Percentiles rank a stretch among this genome's conserved stretches.
Evolutionary conservation across 1,140 invertebrate species (phyloP).

Genomic region (Cryptotermes secundus): DNA sequence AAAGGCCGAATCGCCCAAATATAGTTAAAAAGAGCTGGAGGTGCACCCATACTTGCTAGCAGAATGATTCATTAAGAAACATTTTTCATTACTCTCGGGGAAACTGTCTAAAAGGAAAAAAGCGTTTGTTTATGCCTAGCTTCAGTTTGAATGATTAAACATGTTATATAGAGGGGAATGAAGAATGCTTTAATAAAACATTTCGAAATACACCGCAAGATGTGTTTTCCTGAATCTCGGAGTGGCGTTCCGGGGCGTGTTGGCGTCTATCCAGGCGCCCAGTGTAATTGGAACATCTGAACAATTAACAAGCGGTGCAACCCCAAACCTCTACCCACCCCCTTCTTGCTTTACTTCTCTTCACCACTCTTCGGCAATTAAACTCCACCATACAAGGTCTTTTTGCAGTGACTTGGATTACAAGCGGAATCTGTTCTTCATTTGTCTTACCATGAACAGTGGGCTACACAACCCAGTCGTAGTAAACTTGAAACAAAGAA

Average conservation of each 20-base stretch:
- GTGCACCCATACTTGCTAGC: too few species aligned
- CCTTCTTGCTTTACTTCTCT: too few species aligned
- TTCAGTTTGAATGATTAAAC: too few species aligned
- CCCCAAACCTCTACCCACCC: neutral
- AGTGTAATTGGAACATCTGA: neutral
- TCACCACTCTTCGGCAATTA: neutral
- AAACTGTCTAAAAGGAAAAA: too few species aligned
- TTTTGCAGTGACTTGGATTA: slow-evolving; percentile 1
- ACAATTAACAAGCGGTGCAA: neutral
- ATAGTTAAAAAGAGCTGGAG: too few species aligned
- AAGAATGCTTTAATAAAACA: neutral
- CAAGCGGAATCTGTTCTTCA: slow-evolving; percentile 14
- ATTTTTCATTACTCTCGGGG: too few species aligned
- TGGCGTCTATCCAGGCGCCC: neutral
- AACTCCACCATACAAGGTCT: neutral
- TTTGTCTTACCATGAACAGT: neutral
- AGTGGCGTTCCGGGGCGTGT: neutral
- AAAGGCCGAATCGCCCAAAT: too few species aligned
- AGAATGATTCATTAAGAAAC: too few species aligned
- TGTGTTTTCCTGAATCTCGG: neutral
- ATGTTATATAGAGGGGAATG: too few species aligned
- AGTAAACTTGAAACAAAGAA: neutral
- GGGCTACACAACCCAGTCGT: neutral
- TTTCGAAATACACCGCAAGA: neutral
- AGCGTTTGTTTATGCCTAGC: too few species aligned